These are phyloP conservation scores for Propithecus perrieri DNA, from an alignment of 2,797 vertebrate genomes.

Conservation along the genomic window DNA sequence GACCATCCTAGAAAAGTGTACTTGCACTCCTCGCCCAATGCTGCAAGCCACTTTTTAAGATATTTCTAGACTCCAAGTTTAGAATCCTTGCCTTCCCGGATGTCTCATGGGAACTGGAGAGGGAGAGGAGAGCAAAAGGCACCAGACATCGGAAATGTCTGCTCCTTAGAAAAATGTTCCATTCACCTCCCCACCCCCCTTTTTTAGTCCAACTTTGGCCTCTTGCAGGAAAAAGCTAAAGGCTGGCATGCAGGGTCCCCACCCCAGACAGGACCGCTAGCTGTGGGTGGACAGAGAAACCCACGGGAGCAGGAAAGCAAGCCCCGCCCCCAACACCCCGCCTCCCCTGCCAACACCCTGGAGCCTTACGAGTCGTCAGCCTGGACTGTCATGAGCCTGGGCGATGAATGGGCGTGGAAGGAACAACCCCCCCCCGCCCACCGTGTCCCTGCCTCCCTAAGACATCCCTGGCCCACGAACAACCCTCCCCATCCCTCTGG, in stretches of 20 bases:
- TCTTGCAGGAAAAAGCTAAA: neutral
- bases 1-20: neutral
- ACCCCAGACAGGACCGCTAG: neutral
- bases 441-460: neutral
- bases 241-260: neutral
- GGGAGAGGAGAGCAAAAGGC: neutral
- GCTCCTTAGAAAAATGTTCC: neutral
- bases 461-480: neutral
- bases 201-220: neutral
- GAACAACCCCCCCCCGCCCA: too few relatives aligned
- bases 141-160: neutral
- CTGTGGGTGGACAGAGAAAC: neutral
- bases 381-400: neutral
- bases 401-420: neutral
- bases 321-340: neutral
- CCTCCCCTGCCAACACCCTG: neutral
- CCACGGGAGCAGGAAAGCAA: neutral
- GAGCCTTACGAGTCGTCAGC: too few relatives aligned
- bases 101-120: neutral
- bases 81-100: neutral
- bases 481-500: neutral
- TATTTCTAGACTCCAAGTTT: neutral
- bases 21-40: neutral
- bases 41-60: neutral
- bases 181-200: neutral